Conservation (phyloP, 92 coral and sea anemone species). For the Isaurus tuberculatus region DNA sequence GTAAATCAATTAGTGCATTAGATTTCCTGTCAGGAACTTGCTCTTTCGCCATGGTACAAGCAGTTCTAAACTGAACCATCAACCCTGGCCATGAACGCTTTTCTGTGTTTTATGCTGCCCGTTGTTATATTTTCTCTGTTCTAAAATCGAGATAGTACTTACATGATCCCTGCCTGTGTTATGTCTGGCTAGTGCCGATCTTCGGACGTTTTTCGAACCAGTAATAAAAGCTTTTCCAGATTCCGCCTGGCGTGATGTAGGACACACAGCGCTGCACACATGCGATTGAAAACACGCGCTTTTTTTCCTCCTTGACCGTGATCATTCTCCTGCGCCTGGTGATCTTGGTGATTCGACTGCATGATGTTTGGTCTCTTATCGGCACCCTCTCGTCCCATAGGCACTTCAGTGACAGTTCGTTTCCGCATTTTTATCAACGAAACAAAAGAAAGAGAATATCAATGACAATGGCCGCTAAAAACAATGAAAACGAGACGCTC, state of each 20-base stretch:
- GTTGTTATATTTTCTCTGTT: slow-evolving; percentile 8
- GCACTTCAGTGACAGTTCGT: slow-evolving; percentile 20
- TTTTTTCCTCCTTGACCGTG: slow-evolving; percentile 1
- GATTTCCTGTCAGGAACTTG: background rate
- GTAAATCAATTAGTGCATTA: background rate
- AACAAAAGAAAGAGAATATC: slow-evolving; percentile 29
- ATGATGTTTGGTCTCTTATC: slow-evolving; percentile 9
- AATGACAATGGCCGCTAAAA: slow-evolving; percentile 37
- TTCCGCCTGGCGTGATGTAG: slow-evolving; percentile 12
- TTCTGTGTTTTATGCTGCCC: background rate
- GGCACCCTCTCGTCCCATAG: background rate
- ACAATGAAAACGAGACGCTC: slow-evolving; percentile 32
- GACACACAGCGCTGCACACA: slow-evolving; percentile 12
- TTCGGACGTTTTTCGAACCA: slow-evolving; percentile 7
- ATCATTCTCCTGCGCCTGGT: slow-evolving; percentile 27
- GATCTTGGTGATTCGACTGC: slow-evolving; percentile 14
- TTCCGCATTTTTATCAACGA: background rate
- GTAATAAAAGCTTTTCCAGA: slow-evolving; percentile 28
- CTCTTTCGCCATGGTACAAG: slow-evolving; percentile 16
- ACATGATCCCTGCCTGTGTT: slow-evolving; percentile 4
- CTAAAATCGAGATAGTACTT: slow-evolving; percentile 4
- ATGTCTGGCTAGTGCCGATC: slow-evolving; percentile 18
- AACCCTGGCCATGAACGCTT: background rate
- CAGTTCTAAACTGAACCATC: slow-evolving; percentile 7
- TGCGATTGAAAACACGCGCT: background rate